Base-by-base conservation (phyloP, 2,888 invertebrate species). In the Caenorhabditis uteleia region DNA sequence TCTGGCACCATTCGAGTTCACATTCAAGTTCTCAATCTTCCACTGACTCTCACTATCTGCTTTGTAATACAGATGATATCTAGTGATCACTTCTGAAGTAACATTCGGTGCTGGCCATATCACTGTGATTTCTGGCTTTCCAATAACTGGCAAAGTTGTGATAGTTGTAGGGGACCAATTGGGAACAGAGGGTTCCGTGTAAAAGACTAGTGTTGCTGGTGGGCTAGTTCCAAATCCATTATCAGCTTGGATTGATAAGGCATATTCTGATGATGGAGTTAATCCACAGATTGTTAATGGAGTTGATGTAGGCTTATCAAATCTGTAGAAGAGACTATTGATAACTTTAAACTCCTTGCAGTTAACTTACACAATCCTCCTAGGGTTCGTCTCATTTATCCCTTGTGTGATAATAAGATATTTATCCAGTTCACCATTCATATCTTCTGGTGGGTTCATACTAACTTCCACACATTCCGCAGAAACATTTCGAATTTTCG, bases 211-310 rank as follows among this genome's bases (percentile, higher is more conserved):
- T 29, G 68, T 70, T 4, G 67, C 70, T 10, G 67, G 55, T 3
- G 79, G 80, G 27, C 77, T 75, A 23, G 61, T 69, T 8, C 81
- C 81, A 56, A 78, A 79, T 6, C 74, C 71, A 53, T 78, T 78
- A 27, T 78, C 78, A 1, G 74, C 74, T 39, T 74, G 70, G 14
- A 80, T 47, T 14, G 75, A 66, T 14, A 81, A 46, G 18, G 59
- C 48, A 44, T 77, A 81, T 23, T 68, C 69, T 1, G 74, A 58
- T 20, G 48, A 50, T 5, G 71, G 65, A n/a, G 43, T 44, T 14
- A 81, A 58, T 12, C 75, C 75, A 57, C 81, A 81, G 12, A 66
- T 51, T 5, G 59, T 59, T 20, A 65, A 43, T 21, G 65, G 59
- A 14, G 58, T 59, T 0, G 59, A 56, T 18, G 65, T 65, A 20